These are phyloP conservation scores for Drosophila pegasa DNA, from an alignment of 2,888 invertebrate species.

Conservation along the genomic window DNA sequence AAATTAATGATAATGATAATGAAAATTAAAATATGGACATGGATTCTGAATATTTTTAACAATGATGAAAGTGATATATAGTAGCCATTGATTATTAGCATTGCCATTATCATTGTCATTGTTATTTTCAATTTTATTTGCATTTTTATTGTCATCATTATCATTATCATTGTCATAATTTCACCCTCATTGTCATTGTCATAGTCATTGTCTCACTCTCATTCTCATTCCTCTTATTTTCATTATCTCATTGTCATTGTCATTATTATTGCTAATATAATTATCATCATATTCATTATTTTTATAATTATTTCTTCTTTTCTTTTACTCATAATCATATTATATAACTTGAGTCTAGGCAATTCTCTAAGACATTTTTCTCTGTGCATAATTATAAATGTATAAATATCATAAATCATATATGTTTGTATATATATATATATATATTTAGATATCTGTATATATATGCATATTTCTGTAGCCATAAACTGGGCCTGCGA, in stretches of 20 bases:
- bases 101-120: not conserved
- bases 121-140: not conserved
- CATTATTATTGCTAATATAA: not conserved
- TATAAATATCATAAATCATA: not conserved
- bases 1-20: too few relatives aligned
- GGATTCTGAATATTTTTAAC: too few relatives aligned
- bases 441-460: not conserved
- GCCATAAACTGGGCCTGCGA: conserved; percentile 26
- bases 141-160: not conserved
- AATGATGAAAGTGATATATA: too few relatives aligned
- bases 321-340: not conserved
- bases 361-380: conserved; percentile 8
- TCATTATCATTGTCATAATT: not conserved
- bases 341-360: not conserved
- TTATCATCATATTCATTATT: not conserved
- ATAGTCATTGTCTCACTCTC: not conserved
- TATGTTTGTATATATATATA: not conserved
- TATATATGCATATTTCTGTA: conserved; percentile 8
- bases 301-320: not conserved
- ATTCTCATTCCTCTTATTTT: not conserved
- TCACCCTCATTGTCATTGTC: not conserved
- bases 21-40: too few relatives aligned
- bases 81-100: too few relatives aligned
- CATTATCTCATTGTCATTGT: not conserved
- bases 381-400: conserved; percentile 26